These are phyloP conservation scores for Acleris sparsana DNA, from an alignment of 2,888 invertebrate species.

Conservation along the genomic window DNA sequence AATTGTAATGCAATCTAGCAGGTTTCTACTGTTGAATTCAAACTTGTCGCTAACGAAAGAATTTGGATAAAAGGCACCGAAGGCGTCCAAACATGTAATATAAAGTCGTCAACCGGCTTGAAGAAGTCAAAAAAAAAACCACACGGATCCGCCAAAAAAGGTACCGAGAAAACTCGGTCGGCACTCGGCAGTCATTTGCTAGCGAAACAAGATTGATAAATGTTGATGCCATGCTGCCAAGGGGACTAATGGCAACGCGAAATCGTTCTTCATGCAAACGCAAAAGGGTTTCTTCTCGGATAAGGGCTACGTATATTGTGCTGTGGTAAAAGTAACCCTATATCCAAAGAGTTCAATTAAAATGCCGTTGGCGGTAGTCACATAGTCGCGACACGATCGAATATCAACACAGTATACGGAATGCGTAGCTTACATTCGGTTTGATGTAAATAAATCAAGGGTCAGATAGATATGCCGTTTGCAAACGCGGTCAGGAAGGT, in stretches of 20 bases:
- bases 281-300: slow-evolving; percentile 39
- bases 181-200: slow-evolving; percentile 52
- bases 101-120: slow-evolving; percentile 48
- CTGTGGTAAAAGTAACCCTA: slow-evolving; percentile 47
- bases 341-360: slow-evolving; percentile 38
- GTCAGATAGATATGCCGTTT: slow-evolving; percentile 19
- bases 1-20: too few species aligned
- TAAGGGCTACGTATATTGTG: slow-evolving; percentile 22
- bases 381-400: slow-evolving; percentile 47
- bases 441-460: slow-evolving; percentile 49
- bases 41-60: slow-evolving; percentile 11
- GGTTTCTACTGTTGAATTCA: slow-evolving; percentile 22
- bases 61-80: slow-evolving; percentile 11
- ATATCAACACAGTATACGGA: slow-evolving; percentile 48
- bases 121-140: slow-evolving; percentile 49
- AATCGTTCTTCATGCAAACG: slow-evolving; percentile 45
- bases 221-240: slow-evolving; percentile 50
- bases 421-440: slow-evolving; percentile 47
- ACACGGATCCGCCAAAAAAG: slow-evolving; percentile 48
- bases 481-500: not conserved
- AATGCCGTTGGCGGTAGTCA: slow-evolving; percentile 40
- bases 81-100: slow-evolving; percentile 30
- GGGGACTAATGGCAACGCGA: slow-evolving; percentile 44
- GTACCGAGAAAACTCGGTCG: slow-evolving; percentile 53
- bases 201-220: slow-evolving; percentile 49